These are phyloP conservation scores for Cebus imitator DNA, from an alignment of 2,113 vertebrate species.

Conservation along the genomic window DNA sequence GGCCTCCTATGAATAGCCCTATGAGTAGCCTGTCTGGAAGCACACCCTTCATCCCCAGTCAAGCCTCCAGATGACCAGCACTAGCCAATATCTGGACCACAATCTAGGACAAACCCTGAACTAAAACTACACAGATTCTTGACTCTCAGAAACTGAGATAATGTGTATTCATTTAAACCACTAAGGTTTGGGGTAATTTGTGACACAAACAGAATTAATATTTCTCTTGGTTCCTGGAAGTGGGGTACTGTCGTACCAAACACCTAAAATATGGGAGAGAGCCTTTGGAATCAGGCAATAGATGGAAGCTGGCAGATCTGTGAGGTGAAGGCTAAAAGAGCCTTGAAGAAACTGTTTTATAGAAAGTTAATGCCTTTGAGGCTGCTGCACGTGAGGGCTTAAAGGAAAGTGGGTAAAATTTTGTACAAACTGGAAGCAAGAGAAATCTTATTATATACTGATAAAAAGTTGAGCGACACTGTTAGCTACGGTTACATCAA, in stretches of 20 bases:
- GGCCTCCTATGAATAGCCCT: neutral
- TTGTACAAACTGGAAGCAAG: neutral
- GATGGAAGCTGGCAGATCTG: neutral
- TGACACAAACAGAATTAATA: neutral
- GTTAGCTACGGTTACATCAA: neutral
- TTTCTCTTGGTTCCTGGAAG: neutral
- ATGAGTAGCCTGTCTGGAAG: neutral
- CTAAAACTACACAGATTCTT: neutral
- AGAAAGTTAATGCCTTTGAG: neutral
- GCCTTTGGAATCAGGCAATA: neutral
- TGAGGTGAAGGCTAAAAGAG: neutral
- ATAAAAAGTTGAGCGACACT: neutral
- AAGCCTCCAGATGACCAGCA: neutral
- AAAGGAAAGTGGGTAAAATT: neutral
- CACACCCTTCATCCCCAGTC: neutral
- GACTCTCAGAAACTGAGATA: neutral
- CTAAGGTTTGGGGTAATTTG: neutral
- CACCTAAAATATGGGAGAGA: neutral
- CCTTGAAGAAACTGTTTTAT: neutral
- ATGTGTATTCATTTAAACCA: neutral
- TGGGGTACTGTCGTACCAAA: neutral
- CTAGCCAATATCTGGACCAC: neutral
- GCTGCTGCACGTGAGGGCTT: neutral
- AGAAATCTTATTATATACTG: neutral
- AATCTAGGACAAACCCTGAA: neutral